phyloP scores from a whole-genome alignment of 2,797 vertebrate species.

The Neosilurus hyrtlii region DNA sequence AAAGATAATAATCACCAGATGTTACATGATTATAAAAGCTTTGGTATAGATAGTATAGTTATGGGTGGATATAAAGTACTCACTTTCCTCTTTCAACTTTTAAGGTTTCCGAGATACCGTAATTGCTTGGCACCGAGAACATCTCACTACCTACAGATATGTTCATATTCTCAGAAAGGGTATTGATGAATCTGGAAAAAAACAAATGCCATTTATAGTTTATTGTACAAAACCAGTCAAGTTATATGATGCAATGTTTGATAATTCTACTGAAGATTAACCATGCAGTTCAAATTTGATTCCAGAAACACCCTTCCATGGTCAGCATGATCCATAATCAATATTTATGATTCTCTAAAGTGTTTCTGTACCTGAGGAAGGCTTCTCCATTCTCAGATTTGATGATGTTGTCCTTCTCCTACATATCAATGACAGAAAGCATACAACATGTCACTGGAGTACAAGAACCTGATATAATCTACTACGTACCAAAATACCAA shows the following conservation, averaged over 20 bases:
- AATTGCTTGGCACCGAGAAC: slow-evolving; percentile 61
- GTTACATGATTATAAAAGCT: background rate
- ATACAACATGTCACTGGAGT: background rate
- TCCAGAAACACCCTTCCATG: slow-evolving; percentile 1
- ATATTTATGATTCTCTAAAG: background rate
- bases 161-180: slow-evolving; percentile 66
- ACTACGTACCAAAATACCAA: background rate
- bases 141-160: slow-evolving; percentile 65
- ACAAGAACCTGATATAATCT: too few species aligned
- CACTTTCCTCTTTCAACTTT: slow-evolving; percentile 68
- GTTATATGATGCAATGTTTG: slow-evolving; percentile 21
- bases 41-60: background rate
- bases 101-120: slow-evolving; percentile 68
- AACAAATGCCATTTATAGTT: background rate
- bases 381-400: slow-evolving; percentile 70
- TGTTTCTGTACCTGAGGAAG: slow-evolving; percentile 63
- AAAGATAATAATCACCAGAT: background rate
- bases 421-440: slow-evolving; percentile 30
- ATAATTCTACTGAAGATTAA: slow-evolving; percentile 33
- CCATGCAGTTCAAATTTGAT: slow-evolving; percentile 39
- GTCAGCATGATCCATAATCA: background rate
- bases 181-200: slow-evolving; percentile 84
- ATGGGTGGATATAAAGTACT: slow-evolving; percentile 58
- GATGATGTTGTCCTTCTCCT: slow-evolving; percentile 67
- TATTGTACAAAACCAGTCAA: background rate